phyloP scores from a whole-genome alignment of 2,113 vertebrate genomes.

The Addax nasomaculatus region DNA sequence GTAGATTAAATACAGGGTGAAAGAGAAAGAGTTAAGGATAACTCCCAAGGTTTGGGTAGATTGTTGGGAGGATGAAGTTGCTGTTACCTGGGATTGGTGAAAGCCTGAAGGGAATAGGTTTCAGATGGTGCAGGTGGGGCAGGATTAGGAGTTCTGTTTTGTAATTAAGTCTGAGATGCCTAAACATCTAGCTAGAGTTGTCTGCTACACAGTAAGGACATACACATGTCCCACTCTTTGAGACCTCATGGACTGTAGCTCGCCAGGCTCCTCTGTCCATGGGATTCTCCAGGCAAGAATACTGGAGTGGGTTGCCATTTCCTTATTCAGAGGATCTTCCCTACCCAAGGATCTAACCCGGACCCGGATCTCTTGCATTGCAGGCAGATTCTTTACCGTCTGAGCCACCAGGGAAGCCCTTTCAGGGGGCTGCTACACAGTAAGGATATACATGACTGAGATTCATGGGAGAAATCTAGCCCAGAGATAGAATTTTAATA shows the following conservation, averaged over 20 bases:
- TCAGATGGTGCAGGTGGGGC: neutral
- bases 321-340: neutral
- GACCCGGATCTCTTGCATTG: neutral
- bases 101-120: neutral
- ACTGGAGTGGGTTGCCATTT: neutral
- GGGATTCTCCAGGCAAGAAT: neutral
- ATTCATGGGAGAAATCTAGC: neutral
- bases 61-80: neutral
- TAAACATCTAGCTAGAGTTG: neutral
- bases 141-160: neutral
- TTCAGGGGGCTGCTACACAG: neutral
- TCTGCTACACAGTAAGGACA: neutral
- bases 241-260: neutral
- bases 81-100: neutral
- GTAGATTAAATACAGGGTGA: neutral
- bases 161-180: neutral
- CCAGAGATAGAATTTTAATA: neutral
- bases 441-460: neutral
- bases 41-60: neutral
- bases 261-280: neutral
- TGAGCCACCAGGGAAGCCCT: neutral
- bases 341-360: neutral
- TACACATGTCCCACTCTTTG: neutral
- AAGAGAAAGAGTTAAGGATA: neutral
- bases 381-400: neutral